phyloP scores from a whole-genome alignment of 2,797 vertebrate genomes.

The Amphiprion clarkii region DNA sequence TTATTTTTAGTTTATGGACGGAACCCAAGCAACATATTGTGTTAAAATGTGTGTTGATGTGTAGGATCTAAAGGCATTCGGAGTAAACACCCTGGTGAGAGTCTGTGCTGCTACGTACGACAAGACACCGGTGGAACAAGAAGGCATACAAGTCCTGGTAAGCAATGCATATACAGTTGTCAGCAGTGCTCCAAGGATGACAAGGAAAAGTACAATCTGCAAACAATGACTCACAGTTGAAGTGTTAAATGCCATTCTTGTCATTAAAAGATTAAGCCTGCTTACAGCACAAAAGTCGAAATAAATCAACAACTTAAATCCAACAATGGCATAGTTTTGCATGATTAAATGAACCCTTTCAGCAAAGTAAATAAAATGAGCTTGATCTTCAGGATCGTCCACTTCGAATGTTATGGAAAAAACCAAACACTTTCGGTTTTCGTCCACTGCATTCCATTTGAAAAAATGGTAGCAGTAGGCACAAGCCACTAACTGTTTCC shows the following conservation, averaged over 20 bases:
- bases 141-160: slow-evolving; percentile 96
- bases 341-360: not conserved
- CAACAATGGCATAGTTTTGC: not conserved
- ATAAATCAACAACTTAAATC: not conserved
- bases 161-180: slow-evolving; percentile 59
- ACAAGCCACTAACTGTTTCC: too few species aligned
- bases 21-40: not conserved
- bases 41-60: slow-evolving; percentile 27
- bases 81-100: slow-evolving; percentile 95
- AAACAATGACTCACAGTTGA: not conserved
- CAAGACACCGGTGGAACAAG: slow-evolving; percentile 94
- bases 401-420: not conserved
- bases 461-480: too few species aligned
- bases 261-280: not conserved
- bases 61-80: slow-evolving; percentile 91
- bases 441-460: too few species aligned
- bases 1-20: not conserved
- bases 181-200: not conserved
- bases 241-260: not conserved
- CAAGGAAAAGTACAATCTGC: not conserved
- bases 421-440: not conserved
- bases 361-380: not conserved
- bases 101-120: slow-evolving; percentile 97
- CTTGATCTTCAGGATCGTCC: not conserved
- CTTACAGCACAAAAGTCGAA: not conserved